phyloP scores from a whole-genome alignment of 2,113 vertebrate genomes.

The Nymphicus hollandicus region DNA sequence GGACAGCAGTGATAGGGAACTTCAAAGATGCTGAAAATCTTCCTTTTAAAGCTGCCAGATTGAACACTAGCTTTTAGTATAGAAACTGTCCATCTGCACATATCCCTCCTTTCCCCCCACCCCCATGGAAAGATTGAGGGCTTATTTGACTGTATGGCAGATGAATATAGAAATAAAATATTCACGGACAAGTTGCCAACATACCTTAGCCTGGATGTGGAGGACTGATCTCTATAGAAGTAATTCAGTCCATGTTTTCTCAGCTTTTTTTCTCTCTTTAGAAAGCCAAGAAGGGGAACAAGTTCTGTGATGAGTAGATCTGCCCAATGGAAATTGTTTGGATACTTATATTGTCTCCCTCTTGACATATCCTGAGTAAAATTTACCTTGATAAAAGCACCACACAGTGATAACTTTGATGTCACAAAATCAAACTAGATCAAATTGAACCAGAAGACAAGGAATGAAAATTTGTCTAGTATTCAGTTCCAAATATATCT shows the following conservation, averaged over 20 bases:
- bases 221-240: background rate
- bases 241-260: background rate
- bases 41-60: background rate
- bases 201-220: background rate
- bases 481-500: background rate
- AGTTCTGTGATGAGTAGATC: background rate
- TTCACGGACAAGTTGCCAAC: background rate
- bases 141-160: background rate
- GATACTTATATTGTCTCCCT: background rate
- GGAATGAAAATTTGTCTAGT: background rate
- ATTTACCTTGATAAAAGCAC: background rate
- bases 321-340: background rate
- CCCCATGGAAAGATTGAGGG: background rate
- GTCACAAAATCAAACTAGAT: background rate
- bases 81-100: background rate
- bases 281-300: background rate
- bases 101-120: background rate
- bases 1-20: background rate
- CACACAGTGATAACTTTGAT: background rate
- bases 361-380: background rate
- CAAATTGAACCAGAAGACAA: background rate
- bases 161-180: background rate
- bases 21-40: slow-evolving; percentile 7
- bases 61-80: background rate
- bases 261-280: background rate